A percentile compares a stretch with the other conserved stretches of the same genome.
phyloP scores from a whole-genome alignment of 1,140 invertebrate genomes.

The Zaprionus taronus region DNA sequence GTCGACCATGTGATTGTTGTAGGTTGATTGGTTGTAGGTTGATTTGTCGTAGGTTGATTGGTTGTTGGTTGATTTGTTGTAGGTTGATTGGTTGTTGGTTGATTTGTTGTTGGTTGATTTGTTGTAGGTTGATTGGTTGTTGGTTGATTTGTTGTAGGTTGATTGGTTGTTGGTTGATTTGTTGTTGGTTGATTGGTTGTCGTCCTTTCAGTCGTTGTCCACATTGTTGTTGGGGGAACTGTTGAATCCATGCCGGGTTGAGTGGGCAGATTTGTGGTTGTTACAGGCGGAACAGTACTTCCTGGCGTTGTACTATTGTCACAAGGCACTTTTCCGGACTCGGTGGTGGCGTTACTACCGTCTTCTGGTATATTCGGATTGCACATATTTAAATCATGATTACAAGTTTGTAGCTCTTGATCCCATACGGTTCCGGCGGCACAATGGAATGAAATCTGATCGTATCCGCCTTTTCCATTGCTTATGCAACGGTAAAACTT shows the following conservation, averaged over 20 bases:
- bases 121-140: conserved; percentile 36
- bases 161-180: conserved; percentile 41
- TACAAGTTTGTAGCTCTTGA: conserved; percentile 86
- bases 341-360: conserved; percentile 26
- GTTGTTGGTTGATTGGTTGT: conserved; percentile 32
- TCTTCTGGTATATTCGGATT: conserved; percentile 32
- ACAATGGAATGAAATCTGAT: conserved; percentile 87
- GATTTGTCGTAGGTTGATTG: conserved; percentile 28
- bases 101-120: conserved; percentile 42
- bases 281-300: conserved; percentile 26
- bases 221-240: conserved; percentile 17
- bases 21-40: conserved; percentile 7
- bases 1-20: conserved; percentile 27
- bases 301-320: conserved; percentile 30
- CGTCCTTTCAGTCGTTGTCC: background rate
- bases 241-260: conserved; percentile 17
- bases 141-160: background rate
- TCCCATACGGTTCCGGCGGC: conserved; percentile 89
- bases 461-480: conserved; percentile 85
- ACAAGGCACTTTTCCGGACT: conserved; percentile 56
- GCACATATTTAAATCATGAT: conserved; percentile 85
- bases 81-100: conserved; percentile 29
- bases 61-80: conserved; percentile 27
- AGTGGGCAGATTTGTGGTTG: conserved; percentile 23
- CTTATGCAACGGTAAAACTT: conserved; percentile 90